Base-by-base conservation (phyloP, 2,113 vertebrate genomes). In the Sapajus apella region DNA sequence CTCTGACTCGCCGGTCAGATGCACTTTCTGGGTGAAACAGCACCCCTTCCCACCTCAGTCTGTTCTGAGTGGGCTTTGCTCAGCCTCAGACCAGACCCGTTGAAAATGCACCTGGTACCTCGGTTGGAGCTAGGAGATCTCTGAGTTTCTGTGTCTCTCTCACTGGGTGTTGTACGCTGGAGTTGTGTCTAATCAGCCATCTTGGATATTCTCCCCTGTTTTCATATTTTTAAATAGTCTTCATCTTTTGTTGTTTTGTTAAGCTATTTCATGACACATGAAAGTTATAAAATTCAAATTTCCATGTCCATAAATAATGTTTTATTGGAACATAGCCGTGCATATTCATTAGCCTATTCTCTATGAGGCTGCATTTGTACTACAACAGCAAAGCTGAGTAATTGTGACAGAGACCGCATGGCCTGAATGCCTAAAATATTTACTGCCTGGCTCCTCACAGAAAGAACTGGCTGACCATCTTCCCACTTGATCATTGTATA, bases 201-300 rank as follows among this genome's bases (percentile, higher is more conserved):
- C 50, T 17, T 52, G 50, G 14, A 52, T 52, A 4, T 16, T 52
- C 50, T 52, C 50, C 50, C 50, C 14, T 3, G 55, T 68, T 86
- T 94, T 64, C 25, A 47, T 12, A 35, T 40, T 87, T 92, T 87
- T 86, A 68, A 92, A 61, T 21, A 11, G 40, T n/a, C n/a, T n/a
- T n/a, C n/a, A n/a, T n/a, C n/a, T n/a, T n/a, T n/a, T n/a, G n/a
- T n/a, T n/a, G n/a, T n/a, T n/a, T n/a, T n/a, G n/a, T n/a, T n/a
- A n/a, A n/a, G n/a, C 27, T 80, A 90, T 56, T 32, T 6, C 11
- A 61, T 58, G 68, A 64, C 12, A 58, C 4, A 35, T 76, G 45
- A 95, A 97, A 94, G 52, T 4, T 68, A 5, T 84, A 68, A 93
- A 61, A 64, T 83, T 93, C 68, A 55, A 88, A 85, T 70, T 50